phyloP scores from a whole-genome alignment of 1,140 invertebrate species.

The Sesamia nonagrioides region DNA sequence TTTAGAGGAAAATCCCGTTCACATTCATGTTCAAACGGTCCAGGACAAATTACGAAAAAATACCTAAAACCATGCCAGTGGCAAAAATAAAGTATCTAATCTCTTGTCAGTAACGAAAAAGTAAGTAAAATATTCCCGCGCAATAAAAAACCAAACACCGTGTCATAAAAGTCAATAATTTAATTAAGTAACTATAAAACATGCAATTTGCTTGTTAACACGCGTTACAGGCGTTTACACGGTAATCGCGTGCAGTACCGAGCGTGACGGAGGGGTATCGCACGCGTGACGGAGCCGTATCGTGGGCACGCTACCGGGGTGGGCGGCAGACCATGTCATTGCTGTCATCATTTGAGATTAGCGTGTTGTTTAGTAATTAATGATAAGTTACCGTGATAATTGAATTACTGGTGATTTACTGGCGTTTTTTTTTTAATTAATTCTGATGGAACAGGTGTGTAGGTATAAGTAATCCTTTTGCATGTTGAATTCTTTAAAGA shows the following conservation, averaged over 20 bases:
- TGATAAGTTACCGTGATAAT: no score
- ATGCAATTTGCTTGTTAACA: slow-evolving; percentile 48
- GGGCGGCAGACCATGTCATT: slow-evolving; percentile 45
- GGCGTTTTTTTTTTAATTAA: not conserved
- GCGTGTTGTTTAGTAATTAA: slow-evolving; percentile 15
- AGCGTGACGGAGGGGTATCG: slow-evolving; percentile 55
- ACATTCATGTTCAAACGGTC: no score
- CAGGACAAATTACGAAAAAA: no score
- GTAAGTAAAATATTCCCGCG: not conserved
- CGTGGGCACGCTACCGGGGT: slow-evolving; percentile 31
- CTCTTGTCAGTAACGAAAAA: not conserved
- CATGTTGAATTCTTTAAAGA: no score
- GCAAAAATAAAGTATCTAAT: no score
- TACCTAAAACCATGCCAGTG: no score
- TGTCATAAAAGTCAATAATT: slow-evolving; percentile 28
- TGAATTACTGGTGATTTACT: not conserved
- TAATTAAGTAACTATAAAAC: slow-evolving; percentile 37
- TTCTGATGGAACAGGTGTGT: no score
- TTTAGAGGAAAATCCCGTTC: no score
- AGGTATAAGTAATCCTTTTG: no score
- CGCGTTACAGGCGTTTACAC: slow-evolving; percentile 52
- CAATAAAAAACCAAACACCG: not conserved
- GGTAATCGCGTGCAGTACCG: slow-evolving; percentile 60
- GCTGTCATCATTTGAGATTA: slow-evolving; percentile 22
- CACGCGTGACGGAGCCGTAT: slow-evolving; percentile 45